Base-by-base conservation (phyloP, 2,888 invertebrate genomes). In the Steinernema hermaphroditum region DNA sequence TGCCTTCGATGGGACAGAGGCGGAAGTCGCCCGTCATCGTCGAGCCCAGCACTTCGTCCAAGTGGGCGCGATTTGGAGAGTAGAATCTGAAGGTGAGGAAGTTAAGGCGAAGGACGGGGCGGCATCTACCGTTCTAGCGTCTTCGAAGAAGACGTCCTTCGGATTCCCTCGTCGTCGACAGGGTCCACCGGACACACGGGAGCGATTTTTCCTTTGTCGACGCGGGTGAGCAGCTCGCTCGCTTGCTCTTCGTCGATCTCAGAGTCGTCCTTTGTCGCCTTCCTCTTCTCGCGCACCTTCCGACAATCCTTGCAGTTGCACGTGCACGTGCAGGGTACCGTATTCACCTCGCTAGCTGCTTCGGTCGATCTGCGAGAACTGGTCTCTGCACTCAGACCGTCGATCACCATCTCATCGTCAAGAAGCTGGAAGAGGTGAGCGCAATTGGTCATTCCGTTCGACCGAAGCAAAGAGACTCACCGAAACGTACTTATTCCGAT, bases 221-320 rank as follows among this genome's bases (percentile, higher is more conserved):
- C 29, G 14, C 29, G 27, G 19, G 32, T 62, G 16, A 62, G 62
- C 1, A 62, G 22, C 62, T 62, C 62, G 62, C 62, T 62, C 27
- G 32, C 16, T 12, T 29, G 32, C 8, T 62, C 62, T 62, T 62
- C 62, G 62, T 62, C 29, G n/a, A 46, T 16, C 2, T 62, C 62
- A 8, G 16, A 6, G 14, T 62, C 62, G 2, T 24, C 62, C 2
- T 2, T 29, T 8, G 6, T 62, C 2, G 50, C 22, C 50, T 50
- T 50, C 2, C 12, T 50, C 32, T 62, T 29, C 62, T 62, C 62
- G 8, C 32, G 62, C 6, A 62, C 27, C 16, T 62, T 29, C 9
- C 62, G 62, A 19, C 62, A 62, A 14, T 62, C 62, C 16, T 29
- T 62, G 62, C 62, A 62, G 1, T 62, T 62, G n/a, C 62, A 62